A percentile compares a stretch with the other conserved stretches of the same genome.
Conservation (phyloP, 2,888 invertebrate genomes). For the Aelia acuminata region DNA sequence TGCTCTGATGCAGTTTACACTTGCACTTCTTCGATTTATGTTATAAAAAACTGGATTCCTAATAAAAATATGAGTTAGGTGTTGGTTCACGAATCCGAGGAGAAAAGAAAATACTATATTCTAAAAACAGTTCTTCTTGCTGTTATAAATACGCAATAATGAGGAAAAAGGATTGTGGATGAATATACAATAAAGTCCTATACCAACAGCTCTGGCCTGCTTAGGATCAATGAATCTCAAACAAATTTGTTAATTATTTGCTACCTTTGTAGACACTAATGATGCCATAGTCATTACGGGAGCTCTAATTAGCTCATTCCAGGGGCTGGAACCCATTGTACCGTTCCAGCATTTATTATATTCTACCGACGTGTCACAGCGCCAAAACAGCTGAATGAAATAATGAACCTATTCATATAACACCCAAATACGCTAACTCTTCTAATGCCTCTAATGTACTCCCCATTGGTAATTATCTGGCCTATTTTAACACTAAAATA, state of each 20-base stretch:
- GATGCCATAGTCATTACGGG: constrained; percentile 15
- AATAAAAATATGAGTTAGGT: too few relatives aligned
- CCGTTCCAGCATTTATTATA: neutral
- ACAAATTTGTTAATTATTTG: constrained; percentile 9
- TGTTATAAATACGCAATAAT: too few relatives aligned
- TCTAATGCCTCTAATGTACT: neutral
- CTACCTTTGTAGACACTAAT: neutral
- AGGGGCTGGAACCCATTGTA: neutral
- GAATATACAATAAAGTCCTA: neutral
- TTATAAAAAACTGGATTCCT: too few relatives aligned
- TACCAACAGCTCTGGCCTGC: neutral
- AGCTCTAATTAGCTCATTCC: constrained; percentile 29
- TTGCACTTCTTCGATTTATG: too few relatives aligned
- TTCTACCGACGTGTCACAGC: neutral
- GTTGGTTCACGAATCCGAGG: too few relatives aligned
- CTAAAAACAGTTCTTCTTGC: too few relatives aligned
- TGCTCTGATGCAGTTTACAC: too few relatives aligned
- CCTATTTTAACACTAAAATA: neutral
- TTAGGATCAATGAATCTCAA: constrained; percentile 19
- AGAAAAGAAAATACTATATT: too few relatives aligned
- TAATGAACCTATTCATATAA: constrained; percentile 39
- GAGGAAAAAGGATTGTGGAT: neutral
- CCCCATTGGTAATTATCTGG: neutral
- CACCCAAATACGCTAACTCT: neutral
- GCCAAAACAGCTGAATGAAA: neutral